Base-by-base conservation (phyloP, 1,140 invertebrate genomes). In the Drosophila nannoptera region DNA sequence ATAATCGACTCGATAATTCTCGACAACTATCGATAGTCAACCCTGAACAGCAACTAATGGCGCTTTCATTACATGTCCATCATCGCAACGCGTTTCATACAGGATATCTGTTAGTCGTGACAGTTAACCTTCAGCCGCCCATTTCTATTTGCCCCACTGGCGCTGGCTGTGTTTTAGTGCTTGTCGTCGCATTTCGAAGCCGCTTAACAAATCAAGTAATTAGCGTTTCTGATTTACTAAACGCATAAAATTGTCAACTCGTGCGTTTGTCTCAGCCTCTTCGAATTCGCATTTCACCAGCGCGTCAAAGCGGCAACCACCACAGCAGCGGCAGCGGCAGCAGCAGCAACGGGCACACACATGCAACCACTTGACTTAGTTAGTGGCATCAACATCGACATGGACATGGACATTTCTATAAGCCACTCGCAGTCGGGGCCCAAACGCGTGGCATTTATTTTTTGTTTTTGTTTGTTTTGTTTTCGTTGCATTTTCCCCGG, bases 181-280 rank as follows among this genome's bases (percentile, higher is more conserved):
- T 29, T 69, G 60, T 42, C 14, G 63, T 64, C 67, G 69, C 70
- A 62, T 73, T 86, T 84, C 60, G 73, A 86, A 86, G 86, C 56
- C 77, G 67, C 76, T 86, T 86, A 81, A 73, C 75, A 86, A 86
- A 86, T 86, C 81, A 69, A 81, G 81, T 86, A 86, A 86, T 86
- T 86, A 86, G 80, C 42, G 54, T 65, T 62, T 80, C 77, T 86
- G 82, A 86, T 86, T 86, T 81, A 86, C 82, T 81, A 81, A 86
- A 81, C 77, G 59, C 77, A 71, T 77, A 35, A 76, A 78, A 86
- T 71, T 72, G 81, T 84, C 81, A 83, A 63, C 59, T 67, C 29
- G 59, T 62, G 29, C 66, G 62, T 66, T 62, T 69, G 40, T 38
- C 42, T 5, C 29, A 61, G 38, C 50, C 36, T 75, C 54, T 36